phyloP scores from a whole-genome alignment of 2,888 invertebrate genomes.

The Petrophora chlorosata region DNA sequence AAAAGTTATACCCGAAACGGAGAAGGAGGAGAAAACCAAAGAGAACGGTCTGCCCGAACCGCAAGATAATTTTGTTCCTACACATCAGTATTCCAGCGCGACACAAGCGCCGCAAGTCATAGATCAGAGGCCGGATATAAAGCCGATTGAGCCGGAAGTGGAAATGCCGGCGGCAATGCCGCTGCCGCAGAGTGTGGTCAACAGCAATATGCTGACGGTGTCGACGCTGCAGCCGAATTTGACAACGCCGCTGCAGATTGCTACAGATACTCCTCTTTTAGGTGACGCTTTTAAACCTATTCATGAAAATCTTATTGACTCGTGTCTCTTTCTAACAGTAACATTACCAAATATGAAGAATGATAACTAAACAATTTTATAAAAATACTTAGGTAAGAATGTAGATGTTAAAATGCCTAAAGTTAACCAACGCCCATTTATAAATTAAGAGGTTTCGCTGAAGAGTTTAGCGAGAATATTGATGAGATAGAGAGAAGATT shows the following conservation, averaged over 20 bases:
- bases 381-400: too few species aligned
- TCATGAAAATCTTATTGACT: too few species aligned
- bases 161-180: conserved; percentile 39
- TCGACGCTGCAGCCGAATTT: conserved; percentile 54
- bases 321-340: too few species aligned
- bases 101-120: conserved; percentile 47
- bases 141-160: conserved; percentile 37
- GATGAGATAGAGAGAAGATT: too few species aligned
- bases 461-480: too few species aligned
- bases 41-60: conserved; percentile 35
- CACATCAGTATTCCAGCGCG: conserved; percentile 60
- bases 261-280: conserved; percentile 66
- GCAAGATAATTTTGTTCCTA: conserved; percentile 50
- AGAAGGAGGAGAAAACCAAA: conserved; percentile 37
- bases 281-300: conserved; percentile 29
- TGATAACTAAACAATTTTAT: too few species aligned
- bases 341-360: too few species aligned
- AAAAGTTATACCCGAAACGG: conserved; percentile 33
- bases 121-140: conserved; percentile 40
- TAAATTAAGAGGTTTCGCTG: too few species aligned
- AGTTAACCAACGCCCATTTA: too few species aligned
- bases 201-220: conserved; percentile 49
- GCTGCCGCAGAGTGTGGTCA: conserved; percentile 45
- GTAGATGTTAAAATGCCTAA: too few species aligned
- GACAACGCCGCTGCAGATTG: conserved; percentile 71